Evolutionary conservation across 2,888 invertebrate genomes (phyloP), one percentile per base, ranked within the genome.

Genomic region (Diogma glabrata): DNA sequence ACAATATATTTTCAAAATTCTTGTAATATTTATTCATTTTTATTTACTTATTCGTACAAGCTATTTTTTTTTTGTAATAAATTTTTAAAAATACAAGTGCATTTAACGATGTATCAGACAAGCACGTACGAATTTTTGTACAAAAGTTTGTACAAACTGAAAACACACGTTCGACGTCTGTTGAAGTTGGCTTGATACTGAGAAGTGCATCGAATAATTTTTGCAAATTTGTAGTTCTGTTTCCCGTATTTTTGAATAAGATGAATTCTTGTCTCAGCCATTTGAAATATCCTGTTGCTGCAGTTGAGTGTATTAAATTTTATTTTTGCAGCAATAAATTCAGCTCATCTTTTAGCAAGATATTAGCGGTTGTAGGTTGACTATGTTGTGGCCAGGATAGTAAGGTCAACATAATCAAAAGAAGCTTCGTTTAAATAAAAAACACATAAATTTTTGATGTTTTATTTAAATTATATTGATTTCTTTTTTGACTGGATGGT

Each of bases 181-280:
- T 45, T 19, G 45, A 45, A n/a, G 45, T 45, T 45, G 45, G 23
- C n/a, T 22, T 19, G 20, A 45, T 45, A 22, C 22, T 45, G 12
- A 23, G n/a, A 23, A 23, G 3, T 23, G 16, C 14, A 22, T 45
- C 45, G 45, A 45, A 45, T 45, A 45, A 45, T 45, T 45, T 19
- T 23, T 23, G 14, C 20, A 45, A 22, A 45, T 22, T 45, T 45
- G 3, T n/a, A 23, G 45, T 45, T 45, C 45, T 45, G n/a, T 45
- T 45, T 40, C 40, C 40, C 40, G 40, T 19, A 20, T 40, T 40
- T 40, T 40, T 40, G 40, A 40, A 40, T 38, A 36, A 10, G 12
- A 17, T 36, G 17, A 4, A 36, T 36, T n/a, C n/a, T n/a, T n/a
- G n/a, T n/a, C n/a, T n/a, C n/a, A n/a, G n/a, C n/a, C n/a, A n/a